Evolutionary conservation across 2,888 invertebrate genomes (phyloP), one percentile per base, ranked within the genome.

Genomic region (Helleia helle): DNA sequence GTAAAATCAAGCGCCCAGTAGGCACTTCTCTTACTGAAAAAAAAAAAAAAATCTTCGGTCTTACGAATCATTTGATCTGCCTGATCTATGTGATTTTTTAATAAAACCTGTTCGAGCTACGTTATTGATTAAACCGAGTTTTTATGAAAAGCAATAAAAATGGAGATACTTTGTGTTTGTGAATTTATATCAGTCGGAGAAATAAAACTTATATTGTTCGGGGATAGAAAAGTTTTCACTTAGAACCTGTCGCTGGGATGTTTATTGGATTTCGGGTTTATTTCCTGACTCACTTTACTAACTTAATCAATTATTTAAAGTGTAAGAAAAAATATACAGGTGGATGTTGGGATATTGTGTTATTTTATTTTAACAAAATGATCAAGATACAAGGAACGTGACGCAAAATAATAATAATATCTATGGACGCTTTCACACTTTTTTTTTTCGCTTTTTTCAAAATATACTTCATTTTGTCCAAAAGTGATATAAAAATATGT

Each of bases 81-180:
- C n/a, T 1, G 22, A 61, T 56, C 62, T 61, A 59, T 56, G 62
- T 58, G 59, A 68, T 65, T 65, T 31, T 22, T 6, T 30, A 17
- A 9, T 24, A 31, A 40, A 40, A 64, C 58, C 61, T 67, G 65
- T 65, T 65, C 64, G 65, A 54, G 18, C 34, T 63, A 70, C 72
- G 68, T 69, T 73, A 71, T 74, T 70, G 68, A 69, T 70, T 71
- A 66, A 72, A 65, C 63, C 65, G 46, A 57, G 65, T 67, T 71
- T 75, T 77, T 83, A 83, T 83, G 77, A 81, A 81, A 81, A 76
- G 72, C 80, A 75, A 81, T 83, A 83, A 81, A 80, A 74, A 76
- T 75, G 79, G 69, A 73, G 75, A 75, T 80, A 83, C 80, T 83
- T 81, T 83, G 81, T 81, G 74, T 80, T 76, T 71, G 79, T 65